Percentiles rank a stretch among this genome's conserved stretches.
Evolutionary conservation across 2,113 vertebrate species (phyloP).

Genomic region (Amblyopsis rosae): DNA sequence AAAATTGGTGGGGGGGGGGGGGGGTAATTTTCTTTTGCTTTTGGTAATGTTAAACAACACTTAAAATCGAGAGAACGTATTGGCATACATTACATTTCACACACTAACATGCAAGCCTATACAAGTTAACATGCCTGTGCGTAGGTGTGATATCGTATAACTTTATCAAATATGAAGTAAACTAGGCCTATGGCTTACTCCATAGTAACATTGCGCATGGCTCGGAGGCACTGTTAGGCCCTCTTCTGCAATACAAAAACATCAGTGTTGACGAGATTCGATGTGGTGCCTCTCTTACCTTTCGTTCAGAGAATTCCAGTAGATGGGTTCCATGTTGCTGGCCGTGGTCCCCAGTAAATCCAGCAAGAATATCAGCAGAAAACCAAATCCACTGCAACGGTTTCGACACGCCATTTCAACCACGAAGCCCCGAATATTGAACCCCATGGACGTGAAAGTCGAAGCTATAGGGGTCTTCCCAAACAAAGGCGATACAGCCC

Average conservation of each 20-base stretch:
- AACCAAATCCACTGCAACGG: conserved; percentile 66
- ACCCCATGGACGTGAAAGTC: conserved; percentile 55
- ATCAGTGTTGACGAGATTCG: background rate
- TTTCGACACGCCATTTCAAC: conserved; percentile 74
- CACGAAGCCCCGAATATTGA: conserved; percentile 55
- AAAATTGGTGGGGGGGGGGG: no score
- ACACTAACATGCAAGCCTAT: no score
- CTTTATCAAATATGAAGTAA: no score
- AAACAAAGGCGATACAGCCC: conserved; percentile 57
- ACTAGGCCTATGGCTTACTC: no score
- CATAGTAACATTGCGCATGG: no score
- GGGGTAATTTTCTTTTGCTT: no score
- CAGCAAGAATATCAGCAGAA: conserved; percentile 78
- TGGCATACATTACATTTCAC: no score
- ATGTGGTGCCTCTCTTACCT: conserved; percentile 65
- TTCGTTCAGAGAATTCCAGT: conserved; percentile 82
- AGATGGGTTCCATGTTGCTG: conserved; percentile 83
- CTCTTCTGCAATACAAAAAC: background rate
- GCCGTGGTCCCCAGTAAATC: conserved; percentile 79
- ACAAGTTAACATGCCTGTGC: no score
- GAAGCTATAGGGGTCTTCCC: conserved; percentile 14
- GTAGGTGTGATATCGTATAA: no score
- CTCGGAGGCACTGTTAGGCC: background rate
- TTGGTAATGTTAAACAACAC: no score
- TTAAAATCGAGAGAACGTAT: no score